Base-by-base conservation (phyloP, 2,797 vertebrate species). In the Pteropus rufus region DNA sequence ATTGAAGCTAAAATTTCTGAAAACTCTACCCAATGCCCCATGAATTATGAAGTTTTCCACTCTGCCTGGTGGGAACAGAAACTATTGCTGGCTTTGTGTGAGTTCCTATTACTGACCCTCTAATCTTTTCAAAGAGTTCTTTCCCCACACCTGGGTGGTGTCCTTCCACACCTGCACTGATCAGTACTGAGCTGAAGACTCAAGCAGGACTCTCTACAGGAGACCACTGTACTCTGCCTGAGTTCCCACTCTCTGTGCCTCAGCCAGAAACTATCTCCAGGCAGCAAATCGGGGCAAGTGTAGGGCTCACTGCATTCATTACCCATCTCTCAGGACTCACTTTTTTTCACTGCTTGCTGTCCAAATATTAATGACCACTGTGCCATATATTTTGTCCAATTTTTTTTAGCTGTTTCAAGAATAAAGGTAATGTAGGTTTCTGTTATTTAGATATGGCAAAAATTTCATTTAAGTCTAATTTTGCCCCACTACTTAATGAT, bases 71-170 rank as follows among this genome's bases (percentile, higher is more conserved):
- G 9, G 69, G 9, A 81, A 80, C 4, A 36, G 39, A 18, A 80
- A 76, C 11, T 19, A 39, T 89, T 58, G 15, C n/a, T 93, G 67
- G 24, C 49, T 86, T 94, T 91, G 18, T 58, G 36, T 81, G 58
- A 89, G 21, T 39, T 56, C 18, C 39, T 82, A 29, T 14, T 44
- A 36, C 26, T 41, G 16, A 64, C 39, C 54, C 10, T 84, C 23
- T 80, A 62, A 34, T 91, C 19, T 85, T 91, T 86, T 85, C 52
- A 83, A 34, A 92, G n/a, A 92, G 11, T n/a, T 89, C 39, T 91
- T 60, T 29, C 14, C n/a, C 23, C 8, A 56, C 2, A 52, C 9
- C 34, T 94, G 5, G 11, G 54, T 31, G 16, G 10, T 36, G 0
- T 14, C 36, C 4, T 79, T 39, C 64, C 18, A 86, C 34, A 94